Percentiles rank a stretch among this genome's conserved stretches.
phyloP scores from a whole-genome alignment of 1,140 invertebrate species.

The Lepidotrigona ventralis region DNA sequence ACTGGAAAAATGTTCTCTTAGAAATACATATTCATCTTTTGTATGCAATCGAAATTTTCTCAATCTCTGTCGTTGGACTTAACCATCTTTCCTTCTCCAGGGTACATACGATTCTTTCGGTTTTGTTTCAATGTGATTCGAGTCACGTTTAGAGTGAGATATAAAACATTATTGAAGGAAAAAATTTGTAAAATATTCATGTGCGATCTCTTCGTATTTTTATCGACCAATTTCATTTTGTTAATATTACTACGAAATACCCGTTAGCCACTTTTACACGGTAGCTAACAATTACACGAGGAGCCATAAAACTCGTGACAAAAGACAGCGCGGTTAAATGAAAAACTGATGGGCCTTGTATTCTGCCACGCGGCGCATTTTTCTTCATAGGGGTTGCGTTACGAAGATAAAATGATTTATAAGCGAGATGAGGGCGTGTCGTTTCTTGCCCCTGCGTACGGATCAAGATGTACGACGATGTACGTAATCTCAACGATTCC shows the following conservation, averaged over 20 bases:
- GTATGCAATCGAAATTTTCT: not conserved
- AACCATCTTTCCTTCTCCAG: not conserved
- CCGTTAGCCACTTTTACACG: not conserved
- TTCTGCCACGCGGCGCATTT: conserved; percentile 15
- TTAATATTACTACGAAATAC: not conserved
- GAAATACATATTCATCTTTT: no score
- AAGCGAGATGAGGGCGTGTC: conserved; percentile 24
- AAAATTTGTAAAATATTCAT: not conserved
- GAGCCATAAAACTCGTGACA: not conserved
- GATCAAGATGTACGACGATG: not conserved
- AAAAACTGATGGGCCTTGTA: conserved; percentile 19
- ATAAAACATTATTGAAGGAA: not conserved
- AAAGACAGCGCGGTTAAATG: conserved; percentile 1
- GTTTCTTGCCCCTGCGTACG: not conserved
- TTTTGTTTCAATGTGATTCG: not conserved
- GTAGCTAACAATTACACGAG: conserved; percentile 3
- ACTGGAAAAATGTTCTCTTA: no score
- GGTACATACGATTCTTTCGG: no score
- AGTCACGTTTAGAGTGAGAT: not conserved
- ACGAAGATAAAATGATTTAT: conserved; percentile 41
- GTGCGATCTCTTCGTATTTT: not conserved
- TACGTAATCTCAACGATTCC: conserved; percentile 13
- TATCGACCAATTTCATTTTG: not conserved
- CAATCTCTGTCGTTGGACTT: not conserved
- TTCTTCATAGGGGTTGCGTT: conserved; percentile 28